A percentile compares a stretch with the other conserved stretches of the same genome.
phyloP scores from a whole-genome alignment of 1,140 invertebrate species.

The Lordiphosa mommai region DNA sequence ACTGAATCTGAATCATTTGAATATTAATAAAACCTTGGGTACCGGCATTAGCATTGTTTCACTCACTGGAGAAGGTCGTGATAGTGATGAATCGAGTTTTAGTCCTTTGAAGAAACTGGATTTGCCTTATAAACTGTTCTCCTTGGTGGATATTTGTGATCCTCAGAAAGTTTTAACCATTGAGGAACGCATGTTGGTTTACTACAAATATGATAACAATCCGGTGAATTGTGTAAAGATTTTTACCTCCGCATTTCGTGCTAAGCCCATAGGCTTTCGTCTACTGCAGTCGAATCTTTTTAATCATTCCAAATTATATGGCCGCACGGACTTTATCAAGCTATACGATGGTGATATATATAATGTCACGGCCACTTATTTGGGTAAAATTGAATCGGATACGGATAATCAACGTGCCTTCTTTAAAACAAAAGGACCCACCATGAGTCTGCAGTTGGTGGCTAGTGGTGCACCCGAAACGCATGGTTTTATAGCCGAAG shows the following conservation, averaged over 20 bases:
- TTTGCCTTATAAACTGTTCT: conserved; percentile 96
- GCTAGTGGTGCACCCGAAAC: conserved; percentile 94
- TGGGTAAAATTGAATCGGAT: conserved; percentile 86
- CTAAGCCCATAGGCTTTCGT: conserved; percentile 93
- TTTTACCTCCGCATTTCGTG: conserved; percentile 90
- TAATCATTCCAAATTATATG: conserved; percentile 91
- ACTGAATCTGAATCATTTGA: conserved; percentile 85
- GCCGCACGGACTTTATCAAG: conserved; percentile 90
- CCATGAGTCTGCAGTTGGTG: conserved; percentile 94
- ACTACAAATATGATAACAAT: conserved; percentile 98
- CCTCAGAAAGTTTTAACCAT: conserved; percentile 94
- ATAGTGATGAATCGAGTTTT: conserved; percentile 92
- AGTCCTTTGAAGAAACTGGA: conserved; percentile 90
- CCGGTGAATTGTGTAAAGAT: conserved; percentile 99
- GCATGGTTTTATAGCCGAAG: conserved; percentile 99
- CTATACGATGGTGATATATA: conserved; percentile 97
- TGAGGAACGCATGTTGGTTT: conserved; percentile 94
- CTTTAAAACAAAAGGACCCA: conserved; percentile 87
- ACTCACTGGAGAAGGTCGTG: conserved; percentile 94
- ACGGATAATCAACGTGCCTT: conserved; percentile 87
- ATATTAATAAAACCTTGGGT: conserved; percentile 91
- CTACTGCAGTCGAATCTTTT: conserved; percentile 96
- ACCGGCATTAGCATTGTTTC: conserved; percentile 93
- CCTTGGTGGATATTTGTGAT: conserved; percentile 97
- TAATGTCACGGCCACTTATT: conserved; percentile 87